Conservation (phyloP, 2,888 invertebrate species). For the Rotaria sp. region DNA sequence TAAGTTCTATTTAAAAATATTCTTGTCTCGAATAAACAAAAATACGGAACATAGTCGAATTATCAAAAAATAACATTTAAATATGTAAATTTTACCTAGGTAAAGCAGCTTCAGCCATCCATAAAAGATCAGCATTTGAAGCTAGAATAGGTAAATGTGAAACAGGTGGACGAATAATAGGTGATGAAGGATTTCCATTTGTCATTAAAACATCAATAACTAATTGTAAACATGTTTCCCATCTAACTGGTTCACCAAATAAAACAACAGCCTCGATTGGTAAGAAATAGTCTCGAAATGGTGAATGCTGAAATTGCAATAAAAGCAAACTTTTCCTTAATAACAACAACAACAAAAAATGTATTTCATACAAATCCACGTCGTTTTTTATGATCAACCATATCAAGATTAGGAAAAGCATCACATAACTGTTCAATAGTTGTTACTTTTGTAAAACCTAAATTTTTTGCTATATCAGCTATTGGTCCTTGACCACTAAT, state of each 20-base stretch:
- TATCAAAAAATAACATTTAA: too few species aligned
- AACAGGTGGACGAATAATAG: constrained; percentile 54
- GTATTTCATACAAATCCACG: constrained; percentile 50
- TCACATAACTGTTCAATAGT: constrained; percentile 61
- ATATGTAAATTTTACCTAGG: constrained; percentile 60
- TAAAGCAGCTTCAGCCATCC: constrained; percentile 65
- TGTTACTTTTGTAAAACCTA: constrained; percentile 63
- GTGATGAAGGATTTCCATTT: constrained; percentile 59
- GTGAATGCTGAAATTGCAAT: constrained; percentile 54
- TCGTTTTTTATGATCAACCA: constrained; percentile 58
- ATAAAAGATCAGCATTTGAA: constrained; percentile 65
- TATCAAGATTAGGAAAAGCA: constrained; percentile 63
- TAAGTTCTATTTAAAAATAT: too few species aligned
- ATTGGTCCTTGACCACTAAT: constrained; percentile 62
- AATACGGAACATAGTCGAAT: too few species aligned
- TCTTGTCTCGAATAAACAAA: too few species aligned
- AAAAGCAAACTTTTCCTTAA: too few species aligned
- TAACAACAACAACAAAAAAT: too few species aligned
- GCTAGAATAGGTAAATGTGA: constrained; percentile 65
- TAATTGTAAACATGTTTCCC: constrained; percentile 65
- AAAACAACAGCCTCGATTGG: constrained; percentile 62
- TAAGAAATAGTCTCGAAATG: constrained; percentile 59
- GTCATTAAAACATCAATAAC: constrained; percentile 63
- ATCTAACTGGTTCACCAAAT: constrained; percentile 64
- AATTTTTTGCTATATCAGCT: constrained; percentile 58